These are phyloP conservation scores for Isoperla grammatica DNA, from an alignment of 2,888 invertebrate genomes.

Conservation along the genomic window DNA sequence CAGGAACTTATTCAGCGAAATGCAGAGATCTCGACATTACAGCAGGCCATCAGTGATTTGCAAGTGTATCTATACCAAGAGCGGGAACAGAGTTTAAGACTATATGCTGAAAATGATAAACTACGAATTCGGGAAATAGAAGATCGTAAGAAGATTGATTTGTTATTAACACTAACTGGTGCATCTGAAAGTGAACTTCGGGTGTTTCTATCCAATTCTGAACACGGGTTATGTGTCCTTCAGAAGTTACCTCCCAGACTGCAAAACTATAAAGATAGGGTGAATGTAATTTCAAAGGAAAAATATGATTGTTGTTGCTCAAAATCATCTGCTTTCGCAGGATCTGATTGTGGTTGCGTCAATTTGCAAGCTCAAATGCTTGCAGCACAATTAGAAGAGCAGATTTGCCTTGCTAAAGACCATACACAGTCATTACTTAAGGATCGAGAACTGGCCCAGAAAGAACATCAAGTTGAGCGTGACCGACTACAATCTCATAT, in stretches of 20 bases:
- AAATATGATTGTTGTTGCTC: not conserved
- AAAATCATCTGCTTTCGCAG: not conserved
- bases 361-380: constrained; percentile 18
- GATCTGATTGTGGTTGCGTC: not conserved
- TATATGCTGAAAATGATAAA: constrained; percentile 44
- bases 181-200: constrained; percentile 41
- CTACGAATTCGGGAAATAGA: constrained; percentile 41
- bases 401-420: constrained; percentile 41
- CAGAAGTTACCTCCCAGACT: constrained; percentile 15
- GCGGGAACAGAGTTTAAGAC: constrained; percentile 42
- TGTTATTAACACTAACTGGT: constrained; percentile 40
- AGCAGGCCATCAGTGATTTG: constrained; percentile 45
- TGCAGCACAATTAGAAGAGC: constrained; percentile 40
- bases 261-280: constrained; percentile 2
- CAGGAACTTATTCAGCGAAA: constrained; percentile 42
- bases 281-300: not conserved
- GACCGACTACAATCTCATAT: constrained; percentile 33
- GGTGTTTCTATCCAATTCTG: constrained; percentile 38
- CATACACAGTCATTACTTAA: constrained; percentile 41
- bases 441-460: constrained; percentile 40
- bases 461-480: constrained; percentile 41
- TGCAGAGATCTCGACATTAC: constrained; percentile 43
- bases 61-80: constrained; percentile 45
- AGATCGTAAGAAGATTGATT: constrained; percentile 44
- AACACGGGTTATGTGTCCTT: constrained; percentile 4